Evolutionary conservation across 2,113 vertebrate genomes (phyloP).

Genomic region (Nicator chloris): DNA sequence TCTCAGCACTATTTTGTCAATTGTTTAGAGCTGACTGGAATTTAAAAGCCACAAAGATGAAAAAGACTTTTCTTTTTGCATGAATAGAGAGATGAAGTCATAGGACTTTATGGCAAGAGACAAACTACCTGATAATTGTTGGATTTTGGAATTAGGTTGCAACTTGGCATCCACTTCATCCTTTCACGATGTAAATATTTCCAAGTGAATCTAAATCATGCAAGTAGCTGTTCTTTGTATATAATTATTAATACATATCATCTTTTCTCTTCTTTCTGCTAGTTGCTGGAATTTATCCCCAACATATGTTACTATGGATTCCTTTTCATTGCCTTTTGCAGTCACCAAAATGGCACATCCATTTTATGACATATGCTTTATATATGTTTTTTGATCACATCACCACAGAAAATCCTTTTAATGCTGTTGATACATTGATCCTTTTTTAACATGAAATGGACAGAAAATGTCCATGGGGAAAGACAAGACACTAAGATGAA

Average conservation of each 20-base stretch:
- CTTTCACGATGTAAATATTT: not conserved
- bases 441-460: not conserved
- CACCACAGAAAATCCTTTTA: not conserved
- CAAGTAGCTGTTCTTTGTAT: not conserved
- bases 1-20: not conserved
- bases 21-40: not conserved
- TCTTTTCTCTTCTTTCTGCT: not conserved
- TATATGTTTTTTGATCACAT: not conserved
- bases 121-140: not conserved
- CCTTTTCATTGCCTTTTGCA: conserved; percentile 30
- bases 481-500: not conserved
- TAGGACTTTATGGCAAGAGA: not conserved
- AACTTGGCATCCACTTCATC: not conserved
- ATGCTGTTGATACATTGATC: not conserved
- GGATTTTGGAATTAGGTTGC: not conserved
- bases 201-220: not conserved
- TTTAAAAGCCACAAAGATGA: not conserved
- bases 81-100: not conserved
- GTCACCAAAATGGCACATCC: not conserved
- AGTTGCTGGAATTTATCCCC: not conserved
- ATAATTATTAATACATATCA: not conserved
- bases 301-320: conserved; percentile 29
- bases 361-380: not conserved
- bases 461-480: not conserved
- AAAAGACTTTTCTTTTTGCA: not conserved